A percentile compares a stretch with the other conserved stretches of the same genome.
Conservation (phyloP, 2,888 invertebrate genomes). For the Andrena minutula region DNA sequence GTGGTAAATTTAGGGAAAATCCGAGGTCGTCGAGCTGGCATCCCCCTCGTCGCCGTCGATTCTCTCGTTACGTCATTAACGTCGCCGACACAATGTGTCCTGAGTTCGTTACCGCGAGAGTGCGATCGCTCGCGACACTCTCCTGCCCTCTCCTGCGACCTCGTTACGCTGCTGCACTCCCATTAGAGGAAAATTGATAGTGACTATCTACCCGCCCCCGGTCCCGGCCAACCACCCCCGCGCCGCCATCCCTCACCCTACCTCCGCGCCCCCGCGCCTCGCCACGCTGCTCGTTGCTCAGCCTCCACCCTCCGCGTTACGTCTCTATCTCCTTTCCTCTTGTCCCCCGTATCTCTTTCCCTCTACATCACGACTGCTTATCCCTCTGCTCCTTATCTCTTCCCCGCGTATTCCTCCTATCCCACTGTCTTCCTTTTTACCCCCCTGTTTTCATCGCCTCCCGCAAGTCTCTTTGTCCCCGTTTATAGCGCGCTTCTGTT, state of each 20-base stretch:
- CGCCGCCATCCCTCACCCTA: constrained; percentile 23
- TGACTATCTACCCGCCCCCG: constrained; percentile 67
- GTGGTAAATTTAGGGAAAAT: constrained; percentile 66
- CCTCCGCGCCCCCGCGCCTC: constrained; percentile 24
- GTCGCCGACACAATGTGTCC: constrained; percentile 77
- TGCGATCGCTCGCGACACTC: constrained; percentile 76
- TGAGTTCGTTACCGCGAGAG: constrained; percentile 78
- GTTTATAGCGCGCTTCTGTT: background rate
- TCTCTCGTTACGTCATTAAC: constrained; percentile 78
- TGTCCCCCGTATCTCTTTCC: constrained; percentile 36
- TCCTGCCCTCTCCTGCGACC: constrained; percentile 75
- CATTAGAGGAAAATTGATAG: constrained; percentile 82
- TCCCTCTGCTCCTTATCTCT: constrained; percentile 49
- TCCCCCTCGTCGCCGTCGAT: constrained; percentile 65
- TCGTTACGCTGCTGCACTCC: constrained; percentile 79
- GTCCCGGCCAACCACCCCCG: background rate
- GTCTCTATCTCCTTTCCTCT: constrained; percentile 29
- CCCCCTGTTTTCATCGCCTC: background rate
- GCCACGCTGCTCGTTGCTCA: constrained; percentile 23
- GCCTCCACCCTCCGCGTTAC: background rate
- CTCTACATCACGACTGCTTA: constrained; percentile 31
- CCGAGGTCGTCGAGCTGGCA: constrained; percentile 32
- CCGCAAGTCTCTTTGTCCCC: background rate
- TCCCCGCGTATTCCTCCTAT: constrained; percentile 22
- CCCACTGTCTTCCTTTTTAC: background rate